Evolutionary conservation across 1,140 invertebrate genomes (phyloP), one percentile per base, ranked within the genome.

Genomic region (Wasmannia auropunctata): DNA sequence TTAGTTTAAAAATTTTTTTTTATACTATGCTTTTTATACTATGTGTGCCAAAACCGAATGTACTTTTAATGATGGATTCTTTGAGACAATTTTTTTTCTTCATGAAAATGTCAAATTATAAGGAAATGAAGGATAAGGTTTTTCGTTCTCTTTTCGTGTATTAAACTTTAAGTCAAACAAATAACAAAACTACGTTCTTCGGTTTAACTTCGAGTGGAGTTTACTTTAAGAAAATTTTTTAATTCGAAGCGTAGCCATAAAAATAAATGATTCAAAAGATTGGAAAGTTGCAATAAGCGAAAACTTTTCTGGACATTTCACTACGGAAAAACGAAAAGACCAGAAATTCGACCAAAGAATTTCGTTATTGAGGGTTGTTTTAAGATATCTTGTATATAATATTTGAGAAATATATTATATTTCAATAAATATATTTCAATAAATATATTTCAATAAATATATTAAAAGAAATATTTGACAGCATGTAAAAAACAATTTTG

Each of bases 231-330:
- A 65, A 4, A 67, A 67, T 67, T 67, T 67, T 67, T 67, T 46
- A 67, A 67, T 67, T 67, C 40, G 14, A 65, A 19, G 1, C 19
- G 8, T 37, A 63, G 34, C 11, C 14, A 67, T 14, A 28, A 67
- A 67, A 67, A 67, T 67, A 43, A 67, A 67, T 67, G 10, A 43
- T 67, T 67, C 14, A 67, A 67, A 19, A 67, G 40, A 67, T 67
- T 46, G 22, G 6, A 46, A 67, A 67, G 10, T 46, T 67, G 22
- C 22, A 3, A 25, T 46, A 43, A 67, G 14, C 14, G 11, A 5
- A 63, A 43, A 67, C 14, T 37, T 43, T 67, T 1, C 11, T 16
- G 1, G n/a, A 40, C n/a, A 28, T 46, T 67, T 67, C 22, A 5
- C 22, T 65, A 22, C 0, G 3, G 7, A n/a, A 10, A n/a, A n/a